A percentile compares a stretch with the other conserved stretches of the same genome.
phyloP scores from a whole-genome alignment of 1,140 invertebrate species.

The Pantala flavescens region DNA sequence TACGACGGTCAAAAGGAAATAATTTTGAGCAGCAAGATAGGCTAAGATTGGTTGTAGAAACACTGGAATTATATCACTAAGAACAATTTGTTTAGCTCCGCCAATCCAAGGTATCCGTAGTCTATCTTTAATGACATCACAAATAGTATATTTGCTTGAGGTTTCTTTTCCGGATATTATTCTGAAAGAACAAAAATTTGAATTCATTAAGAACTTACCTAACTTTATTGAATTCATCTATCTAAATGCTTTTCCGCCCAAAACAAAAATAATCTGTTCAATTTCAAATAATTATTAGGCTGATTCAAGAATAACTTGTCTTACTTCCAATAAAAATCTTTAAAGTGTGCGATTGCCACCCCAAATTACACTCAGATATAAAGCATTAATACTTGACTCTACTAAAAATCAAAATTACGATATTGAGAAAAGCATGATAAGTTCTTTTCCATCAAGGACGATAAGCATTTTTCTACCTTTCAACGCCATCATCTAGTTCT shows the following conservation, averaged over 20 bases:
- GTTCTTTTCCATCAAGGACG: not conserved
- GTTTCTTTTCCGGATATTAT: not conserved
- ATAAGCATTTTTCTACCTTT: slow-evolving; percentile 29
- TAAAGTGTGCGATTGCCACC: no score
- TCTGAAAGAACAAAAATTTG: not conserved
- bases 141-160: slow-evolving; percentile 3
- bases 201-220: no score
- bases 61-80: slow-evolving; percentile 50
- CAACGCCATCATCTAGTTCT: slow-evolving; percentile 40
- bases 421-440: no score
- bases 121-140: slow-evolving; percentile 35
- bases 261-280: no score
- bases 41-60: slow-evolving; percentile 48
- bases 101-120: slow-evolving; percentile 42
- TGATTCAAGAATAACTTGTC: no score
- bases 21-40: slow-evolving; percentile 45
- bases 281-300: no score
- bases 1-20: slow-evolving; percentile 44
- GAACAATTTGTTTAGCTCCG: slow-evolving; percentile 41
- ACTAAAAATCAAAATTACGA: no score
- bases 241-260: no score
- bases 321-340: no score
- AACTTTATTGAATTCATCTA: no score
- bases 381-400: no score
- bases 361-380: no score